A percentile compares a stretch with the other conserved stretches of the same genome.
Evolutionary conservation across 2,113 vertebrate genomes (phyloP).

Genomic region (Columbina picui): DNA sequence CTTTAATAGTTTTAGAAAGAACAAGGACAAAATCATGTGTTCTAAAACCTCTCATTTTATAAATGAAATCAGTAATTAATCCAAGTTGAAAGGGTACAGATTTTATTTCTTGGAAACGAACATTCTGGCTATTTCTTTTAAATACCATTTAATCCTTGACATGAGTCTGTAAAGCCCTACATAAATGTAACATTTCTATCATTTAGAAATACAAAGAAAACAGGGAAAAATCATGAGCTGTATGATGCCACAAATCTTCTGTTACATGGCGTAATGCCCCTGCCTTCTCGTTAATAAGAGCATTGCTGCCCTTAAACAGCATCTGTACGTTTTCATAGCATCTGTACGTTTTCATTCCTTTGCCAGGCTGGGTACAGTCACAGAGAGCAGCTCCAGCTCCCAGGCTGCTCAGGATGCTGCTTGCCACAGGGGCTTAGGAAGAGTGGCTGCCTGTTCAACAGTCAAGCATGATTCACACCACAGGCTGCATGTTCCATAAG

Average conservation of each 20-base stretch:
- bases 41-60: not conserved
- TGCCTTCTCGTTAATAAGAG: not conserved
- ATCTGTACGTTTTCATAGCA: not conserved
- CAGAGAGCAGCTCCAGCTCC: not conserved
- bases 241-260: not conserved
- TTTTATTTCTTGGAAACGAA: not conserved
- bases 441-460: not conserved
- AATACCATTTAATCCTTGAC: not conserved
- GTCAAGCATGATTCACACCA: not conserved
- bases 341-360: not conserved
- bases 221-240: not conserved
- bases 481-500: not conserved
- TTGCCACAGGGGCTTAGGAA: not conserved
- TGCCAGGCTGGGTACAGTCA: not conserved
- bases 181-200: not conserved
- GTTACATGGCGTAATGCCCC: too few species aligned
- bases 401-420: rapidly evolving
- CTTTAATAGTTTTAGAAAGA: not conserved
- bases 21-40: not conserved
- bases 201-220: not conserved
- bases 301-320: not conserved
- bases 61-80: not conserved
- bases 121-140: not conserved
- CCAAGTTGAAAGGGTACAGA: not conserved
- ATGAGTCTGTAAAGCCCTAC: not conserved